Percentiles rank a stretch among this genome's conserved stretches.
Conservation (phyloP, 2,888 invertebrate species). For the Dolomedes plantarius region DNA sequence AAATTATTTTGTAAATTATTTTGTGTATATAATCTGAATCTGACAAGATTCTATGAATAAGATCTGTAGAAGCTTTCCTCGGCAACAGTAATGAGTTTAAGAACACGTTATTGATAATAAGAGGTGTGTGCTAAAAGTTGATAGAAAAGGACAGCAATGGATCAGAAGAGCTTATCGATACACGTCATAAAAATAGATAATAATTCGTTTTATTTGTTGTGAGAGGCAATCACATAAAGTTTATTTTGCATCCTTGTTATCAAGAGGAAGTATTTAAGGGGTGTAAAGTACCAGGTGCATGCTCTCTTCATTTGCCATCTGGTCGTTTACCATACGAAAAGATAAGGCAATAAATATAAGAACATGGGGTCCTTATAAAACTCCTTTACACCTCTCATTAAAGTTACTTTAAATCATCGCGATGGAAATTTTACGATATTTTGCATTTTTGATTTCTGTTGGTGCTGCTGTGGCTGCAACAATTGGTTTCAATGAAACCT, state of each 20-base stretch:
- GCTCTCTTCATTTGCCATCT: constrained; percentile 13
- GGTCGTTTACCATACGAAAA: constrained; percentile 23
- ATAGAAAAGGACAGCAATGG: too few relatives aligned
- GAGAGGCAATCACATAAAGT: neutral
- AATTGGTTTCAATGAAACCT: neutral
- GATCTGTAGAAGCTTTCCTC: too few relatives aligned
- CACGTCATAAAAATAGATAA: too few relatives aligned
- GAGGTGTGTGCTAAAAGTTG: too few relatives aligned
- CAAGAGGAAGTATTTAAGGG: neutral
- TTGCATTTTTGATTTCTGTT: constrained; percentile 5
- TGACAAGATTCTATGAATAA: too few relatives aligned
- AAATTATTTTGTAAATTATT: too few relatives aligned
- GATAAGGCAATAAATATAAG: constrained; percentile 56
- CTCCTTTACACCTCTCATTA: neutral
- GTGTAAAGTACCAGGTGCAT: neutral
- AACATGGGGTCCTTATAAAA: neutral
- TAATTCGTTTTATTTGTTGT: too few relatives aligned
- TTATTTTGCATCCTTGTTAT: neutral
- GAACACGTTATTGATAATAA: too few relatives aligned
- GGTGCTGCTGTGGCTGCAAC: neutral
- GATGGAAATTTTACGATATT: neutral
- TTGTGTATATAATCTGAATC: too few relatives aligned
- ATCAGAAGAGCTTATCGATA: too few relatives aligned
- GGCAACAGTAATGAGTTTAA: too few relatives aligned
- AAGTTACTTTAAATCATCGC: neutral